These are phyloP conservation scores for rabbit (Oryctolagus cuniculus) DNA, from an alignment of 2,113 vertebrate genomes.

Conservation along the genomic window mOryCun1.1 NC_091432.1:70830001-70830500, in stretches of 20 bases:
- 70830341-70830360: neutral
- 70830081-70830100: too few species aligned
- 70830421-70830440: neutral
- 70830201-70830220: too few species aligned
- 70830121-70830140: too few species aligned
- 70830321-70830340: neutral
- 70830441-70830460: neutral
- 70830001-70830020: too few species aligned
- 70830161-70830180: too few species aligned
- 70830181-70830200: too few species aligned
- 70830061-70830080: too few species aligned
- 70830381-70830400: neutral
- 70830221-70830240: neutral
- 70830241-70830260: neutral
- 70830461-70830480: constrained; percentile 18
- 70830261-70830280: neutral
- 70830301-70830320: neutral
- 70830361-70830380: neutral
- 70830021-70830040: too few species aligned
- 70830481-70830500: neutral
- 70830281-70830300: neutral
- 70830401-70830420: neutral
- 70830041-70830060: too few species aligned
- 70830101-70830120: too few species aligned
- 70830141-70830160: too few species aligned